Base-by-base conservation (phyloP, 2,113 vertebrate species). In the Pituophis catenifer region DNA sequence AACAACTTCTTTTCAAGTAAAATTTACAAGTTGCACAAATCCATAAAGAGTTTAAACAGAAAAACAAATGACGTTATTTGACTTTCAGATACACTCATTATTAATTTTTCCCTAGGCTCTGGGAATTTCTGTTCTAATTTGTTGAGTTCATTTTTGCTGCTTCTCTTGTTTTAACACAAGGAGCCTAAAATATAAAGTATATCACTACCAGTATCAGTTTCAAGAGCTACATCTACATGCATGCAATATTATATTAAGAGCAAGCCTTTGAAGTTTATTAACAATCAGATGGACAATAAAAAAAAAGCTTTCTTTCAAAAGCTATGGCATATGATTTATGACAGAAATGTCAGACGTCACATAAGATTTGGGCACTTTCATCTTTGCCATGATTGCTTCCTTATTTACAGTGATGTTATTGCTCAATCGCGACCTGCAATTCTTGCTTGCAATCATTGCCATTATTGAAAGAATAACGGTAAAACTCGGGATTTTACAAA, bases 251-350 rank as follows among this genome's bases (percentile, higher is more conserved):
- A 93, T 57, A 29, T 81, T 93, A 95, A 95, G 96, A 97, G 93
- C 94, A 96, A 94, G 95, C 88, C 98, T 98, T 98, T 98, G 97
- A 98, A 98, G 96, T 96, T 94, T 93, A 90, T 85, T 95, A 95
- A 96, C 97, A 86, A 86, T 13, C 92, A 94, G 96, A 97, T 44
- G 70, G 91, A 81, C 93, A 23, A 93, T 62, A 89, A 93, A 94
- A 62, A 62, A 53, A 97, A 94, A 94, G 94, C 92, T 95, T 95
- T 93, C 88, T 94, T 94, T 96, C 85, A 94, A 92, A 95, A 96
- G 85, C 81, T 90, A 94, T 58, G 95, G 94, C 88, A 90, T 81
- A 48, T 94, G 93, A 62, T 93, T 96, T 96, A 96, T 85, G 12
- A 88, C 95, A 95, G 92, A 94, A 94, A 96, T 95, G 94, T 96